Percentiles rank a stretch among this genome's conserved stretches.
These are phyloP conservation scores for Aurelia sp. DNA, from an alignment of 30 jellyfish, hydroid and myxozoan genomes.

Conservation along the genomic window DNA sequence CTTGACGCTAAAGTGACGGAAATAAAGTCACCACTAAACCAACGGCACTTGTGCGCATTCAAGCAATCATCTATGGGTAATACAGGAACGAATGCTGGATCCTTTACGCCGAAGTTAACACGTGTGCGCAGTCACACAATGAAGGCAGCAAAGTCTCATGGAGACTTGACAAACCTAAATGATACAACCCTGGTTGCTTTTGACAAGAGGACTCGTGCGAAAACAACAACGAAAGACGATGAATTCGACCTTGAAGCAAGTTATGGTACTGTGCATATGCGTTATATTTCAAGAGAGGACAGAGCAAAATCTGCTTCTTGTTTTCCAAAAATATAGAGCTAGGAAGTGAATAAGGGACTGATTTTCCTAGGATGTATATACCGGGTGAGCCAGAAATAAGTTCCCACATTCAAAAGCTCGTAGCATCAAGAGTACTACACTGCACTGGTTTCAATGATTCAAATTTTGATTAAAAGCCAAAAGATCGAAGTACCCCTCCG, in stretches of 20 bases:
- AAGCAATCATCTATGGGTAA: too few species aligned
- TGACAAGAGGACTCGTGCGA: conserved; percentile 37
- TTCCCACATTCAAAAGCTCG: too few species aligned
- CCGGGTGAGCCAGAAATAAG: too few species aligned
- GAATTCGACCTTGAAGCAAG: too few species aligned
- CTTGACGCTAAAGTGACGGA: background rate
- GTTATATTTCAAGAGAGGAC: conserved; percentile 13
- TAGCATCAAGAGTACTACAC: too few species aligned
- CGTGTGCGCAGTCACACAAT: background rate
- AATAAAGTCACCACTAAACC: too few species aligned
- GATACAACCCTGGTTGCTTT: background rate
- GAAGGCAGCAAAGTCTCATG: conserved; percentile 26
- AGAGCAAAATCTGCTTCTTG: conserved; percentile 9
- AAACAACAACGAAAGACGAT: conserved; percentile 6
- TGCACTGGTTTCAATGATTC: too few species aligned
- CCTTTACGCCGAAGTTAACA: background rate
- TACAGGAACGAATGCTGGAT: background rate
- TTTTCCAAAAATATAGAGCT: conserved; percentile 13
- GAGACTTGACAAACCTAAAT: conserved; percentile 5
- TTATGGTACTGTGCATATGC: background rate
- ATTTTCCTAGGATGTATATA: too few species aligned
- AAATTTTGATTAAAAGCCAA: too few species aligned
- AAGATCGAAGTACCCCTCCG: too few species aligned
- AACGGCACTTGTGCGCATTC: too few species aligned
- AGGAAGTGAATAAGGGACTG: too few species aligned